Base-by-base conservation (phyloP, 2,888 invertebrate species). In the Teinopalpus imperialis region DNA sequence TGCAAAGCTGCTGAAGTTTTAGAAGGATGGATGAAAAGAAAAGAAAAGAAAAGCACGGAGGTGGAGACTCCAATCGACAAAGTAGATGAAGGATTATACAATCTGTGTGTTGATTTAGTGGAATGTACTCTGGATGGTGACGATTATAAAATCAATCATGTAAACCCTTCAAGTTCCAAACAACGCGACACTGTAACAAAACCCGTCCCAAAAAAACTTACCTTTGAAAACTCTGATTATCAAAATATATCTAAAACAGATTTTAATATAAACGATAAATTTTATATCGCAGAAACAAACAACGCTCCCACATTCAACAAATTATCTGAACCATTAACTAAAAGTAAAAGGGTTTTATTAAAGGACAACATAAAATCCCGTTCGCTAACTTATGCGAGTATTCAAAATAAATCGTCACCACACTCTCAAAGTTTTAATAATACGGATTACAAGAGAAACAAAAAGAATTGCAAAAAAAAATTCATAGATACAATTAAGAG, bases 91-190 rank as follows among this genome's bases (percentile, higher is more conserved):
- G 20, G 13, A 6, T 3, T 82, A 0, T 81, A 78, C 34, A 74
- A 76, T 34, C 72, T 82, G 34, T 81, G 81, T 32, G 72, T 79
- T 0, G 76, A 85, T 54, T 36, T 82, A 4, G 31, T 82, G 2
- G 70, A 81, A 51, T 71, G 71, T 0, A 74, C 78, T 0, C 66
- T 79, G 0, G 71, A 57, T 37, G 67, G 14, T 3, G 27, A 14
- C 12, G 26, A 32, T 12, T 8, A n/a, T 1, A 29, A 35, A 3
- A 8, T 31, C 7, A 10, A 39, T 8, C 26, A 32, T 2, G 27
- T 21, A n/a, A 2, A 4, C 1, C 27, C 39, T 1, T 20, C 39
- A 0, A 14, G 14, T 3, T 45, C 32, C 10, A 39, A 34, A 8
- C 8, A 18, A 9, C 21, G 1, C 7, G 14, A 21, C 9, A 23